Conservation (phyloP, 2,797 vertebrate genomes). For the Danio albolineatus region DNA sequence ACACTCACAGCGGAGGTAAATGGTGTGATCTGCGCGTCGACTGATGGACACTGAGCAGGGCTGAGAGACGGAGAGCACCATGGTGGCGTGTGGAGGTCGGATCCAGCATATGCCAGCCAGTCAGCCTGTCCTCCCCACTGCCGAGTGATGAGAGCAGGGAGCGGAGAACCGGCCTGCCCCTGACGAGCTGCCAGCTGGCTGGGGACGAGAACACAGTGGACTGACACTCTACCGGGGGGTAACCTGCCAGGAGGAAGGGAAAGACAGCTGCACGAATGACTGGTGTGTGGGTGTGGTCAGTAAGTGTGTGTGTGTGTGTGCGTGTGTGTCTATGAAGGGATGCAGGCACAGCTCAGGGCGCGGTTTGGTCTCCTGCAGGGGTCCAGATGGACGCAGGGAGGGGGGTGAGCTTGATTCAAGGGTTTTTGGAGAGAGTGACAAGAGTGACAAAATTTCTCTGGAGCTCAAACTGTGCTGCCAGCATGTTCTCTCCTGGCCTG, state of each 20-base stretch:
- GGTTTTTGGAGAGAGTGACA: slow-evolving; percentile 57
- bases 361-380: slow-evolving; percentile 51
- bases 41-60: slow-evolving; percentile 40
- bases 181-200: slow-evolving; percentile 63
- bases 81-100: slow-evolving; percentile 56
- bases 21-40: slow-evolving; percentile 21
- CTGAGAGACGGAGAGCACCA: slow-evolving; percentile 43
- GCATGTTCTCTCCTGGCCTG: slow-evolving; percentile 62
- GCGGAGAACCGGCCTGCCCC: slow-evolving; percentile 37
- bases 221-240: slow-evolving; percentile 59
- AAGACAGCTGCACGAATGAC: slow-evolving; percentile 60
- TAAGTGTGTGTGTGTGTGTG: slow-evolving; percentile 39
- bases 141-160: slow-evolving; percentile 49
- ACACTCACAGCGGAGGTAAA: slow-evolving; percentile 38
- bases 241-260: slow-evolving; percentile 57
- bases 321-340: not conserved
- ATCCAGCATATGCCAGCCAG: slow-evolving; percentile 62
- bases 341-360: slow-evolving; percentile 32
- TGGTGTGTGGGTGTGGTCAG: slow-evolving; percentile 66
- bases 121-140: slow-evolving; percentile 50
- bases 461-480: slow-evolving; percentile 69
- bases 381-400: slow-evolving; percentile 70
- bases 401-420: slow-evolving; percentile 53
- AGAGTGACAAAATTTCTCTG: slow-evolving; percentile 62
- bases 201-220: slow-evolving; percentile 57